These are phyloP conservation scores for Xiphophorus hellerii DNA, from an alignment of 2,113 vertebrate genomes.

Conservation along the genomic window DNA sequence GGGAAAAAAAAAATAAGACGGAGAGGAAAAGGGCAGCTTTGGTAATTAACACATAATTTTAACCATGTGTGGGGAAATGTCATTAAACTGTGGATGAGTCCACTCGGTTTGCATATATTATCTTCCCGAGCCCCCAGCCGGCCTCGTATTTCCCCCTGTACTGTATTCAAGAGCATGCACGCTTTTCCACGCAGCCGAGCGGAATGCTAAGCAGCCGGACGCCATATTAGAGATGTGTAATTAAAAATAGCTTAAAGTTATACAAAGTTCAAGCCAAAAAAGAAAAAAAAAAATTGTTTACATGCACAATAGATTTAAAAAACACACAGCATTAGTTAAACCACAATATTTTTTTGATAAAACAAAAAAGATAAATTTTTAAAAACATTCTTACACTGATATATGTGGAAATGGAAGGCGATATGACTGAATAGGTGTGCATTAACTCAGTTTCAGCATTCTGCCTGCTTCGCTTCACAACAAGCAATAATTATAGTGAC, in stretches of 20 bases:
- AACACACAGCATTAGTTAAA: not conserved
- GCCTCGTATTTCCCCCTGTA: not conserved
- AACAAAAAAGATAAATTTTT: too few species aligned
- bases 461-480: not conserved
- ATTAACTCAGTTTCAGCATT: not conserved
- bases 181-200: not conserved
- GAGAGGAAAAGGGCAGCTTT: not conserved
- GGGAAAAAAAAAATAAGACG: not conserved
- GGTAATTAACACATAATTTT: conserved; percentile 43
- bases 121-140: conserved; percentile 20
- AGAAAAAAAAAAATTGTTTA: not conserved
- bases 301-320: not conserved
- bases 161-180: conserved; percentile 26
- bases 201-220: conserved; percentile 35
- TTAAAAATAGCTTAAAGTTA: conserved; percentile 11
- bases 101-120: conserved; percentile 42
- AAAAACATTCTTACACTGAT: not conserved
- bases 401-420: not conserved
- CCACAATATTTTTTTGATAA: not conserved
- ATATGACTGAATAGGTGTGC: not conserved
- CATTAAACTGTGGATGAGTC: conserved; percentile 19
- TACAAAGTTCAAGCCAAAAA: conserved; percentile 20
- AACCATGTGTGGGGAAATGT: conserved; percentile 27
- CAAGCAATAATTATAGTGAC: not conserved
- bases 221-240: not conserved